Conservation (phyloP, 2,113 vertebrate species). For the Anhinga anhinga region DNA sequence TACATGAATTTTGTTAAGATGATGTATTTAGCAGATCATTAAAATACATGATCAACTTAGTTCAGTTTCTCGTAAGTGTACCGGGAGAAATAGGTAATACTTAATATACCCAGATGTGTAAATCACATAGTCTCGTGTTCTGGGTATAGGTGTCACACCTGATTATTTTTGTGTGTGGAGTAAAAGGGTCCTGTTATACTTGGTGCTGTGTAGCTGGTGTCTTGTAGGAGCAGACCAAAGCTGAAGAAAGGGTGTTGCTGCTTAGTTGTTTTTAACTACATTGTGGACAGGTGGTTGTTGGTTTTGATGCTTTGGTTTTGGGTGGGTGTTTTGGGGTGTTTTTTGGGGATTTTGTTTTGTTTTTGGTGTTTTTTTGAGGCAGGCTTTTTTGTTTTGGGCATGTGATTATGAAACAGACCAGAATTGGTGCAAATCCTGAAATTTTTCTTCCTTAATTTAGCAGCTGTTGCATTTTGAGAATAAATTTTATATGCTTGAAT, state of each 20-base stretch:
- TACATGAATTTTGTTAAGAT: not conserved
- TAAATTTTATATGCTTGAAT: not conserved
- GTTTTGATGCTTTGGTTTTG: not conserved
- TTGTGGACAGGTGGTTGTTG: not conserved
- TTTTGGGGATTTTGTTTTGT: too few relatives aligned
- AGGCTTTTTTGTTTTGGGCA: not conserved
- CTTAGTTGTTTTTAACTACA: not conserved
- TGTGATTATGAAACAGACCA: not conserved
- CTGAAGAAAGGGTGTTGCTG: not conserved
- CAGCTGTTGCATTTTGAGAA: not conserved
- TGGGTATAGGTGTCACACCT: not conserved
- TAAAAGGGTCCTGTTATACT: not conserved
- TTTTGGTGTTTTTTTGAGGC: not conserved
- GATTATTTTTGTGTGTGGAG: not conserved
- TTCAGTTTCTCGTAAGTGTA: not conserved
- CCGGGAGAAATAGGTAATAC: not conserved
- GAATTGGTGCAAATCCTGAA: not conserved
- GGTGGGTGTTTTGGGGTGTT: not conserved
- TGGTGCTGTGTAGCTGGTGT: not conserved
- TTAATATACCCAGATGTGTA: not conserved
- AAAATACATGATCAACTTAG: not conserved
- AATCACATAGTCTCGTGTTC: not conserved
- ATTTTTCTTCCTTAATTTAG: not conserved
- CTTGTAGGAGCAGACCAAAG: not conserved
- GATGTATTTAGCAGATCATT: not conserved